These are phyloP conservation scores for Zaprionus taronus DNA, from an alignment of 1,140 invertebrate genomes.

Conservation along the genomic window DNA sequence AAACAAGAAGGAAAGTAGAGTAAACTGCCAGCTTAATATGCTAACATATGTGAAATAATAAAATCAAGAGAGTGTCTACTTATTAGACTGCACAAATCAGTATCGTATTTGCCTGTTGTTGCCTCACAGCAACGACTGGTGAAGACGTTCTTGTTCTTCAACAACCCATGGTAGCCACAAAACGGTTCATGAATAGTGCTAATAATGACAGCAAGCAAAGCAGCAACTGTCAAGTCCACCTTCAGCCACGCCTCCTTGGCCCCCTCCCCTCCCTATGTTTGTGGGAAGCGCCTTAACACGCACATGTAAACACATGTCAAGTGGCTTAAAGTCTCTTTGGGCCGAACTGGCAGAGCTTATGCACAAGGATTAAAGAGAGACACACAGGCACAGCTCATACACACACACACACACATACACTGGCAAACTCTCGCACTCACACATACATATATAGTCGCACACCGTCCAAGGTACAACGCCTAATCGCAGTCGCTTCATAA, in stretches of 20 bases:
- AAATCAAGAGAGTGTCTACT: no score
- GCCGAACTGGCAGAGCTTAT: slow-evolving; percentile 23
- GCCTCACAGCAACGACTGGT: not conserved
- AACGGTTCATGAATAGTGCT: not conserved
- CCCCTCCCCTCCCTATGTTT: not conserved
- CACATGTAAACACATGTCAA: slow-evolving; percentile 61
- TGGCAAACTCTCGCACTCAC: no score
- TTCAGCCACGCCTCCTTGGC: not conserved
- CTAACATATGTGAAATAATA: no score
- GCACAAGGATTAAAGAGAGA: slow-evolving; percentile 18
- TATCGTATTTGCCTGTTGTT: no score
- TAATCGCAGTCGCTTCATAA: slow-evolving; percentile 52
- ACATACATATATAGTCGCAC: not conserved
- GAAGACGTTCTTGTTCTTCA: not conserved
- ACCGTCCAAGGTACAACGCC: slow-evolving; percentile 6
- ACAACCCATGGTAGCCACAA: not conserved
- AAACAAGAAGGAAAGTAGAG: not conserved
- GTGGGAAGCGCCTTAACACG: slow-evolving; percentile 45
- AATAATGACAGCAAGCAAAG: not conserved
- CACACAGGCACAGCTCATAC: not conserved
- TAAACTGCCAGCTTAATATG: not conserved
- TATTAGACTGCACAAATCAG: no score
- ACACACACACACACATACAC: not conserved
- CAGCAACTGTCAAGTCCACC: not conserved
- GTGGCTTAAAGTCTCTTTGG: slow-evolving; percentile 36